These are phyloP conservation scores for Danionella dracula DNA, from an alignment of 2,797 vertebrate genomes.

Conservation along the genomic window DNA sequence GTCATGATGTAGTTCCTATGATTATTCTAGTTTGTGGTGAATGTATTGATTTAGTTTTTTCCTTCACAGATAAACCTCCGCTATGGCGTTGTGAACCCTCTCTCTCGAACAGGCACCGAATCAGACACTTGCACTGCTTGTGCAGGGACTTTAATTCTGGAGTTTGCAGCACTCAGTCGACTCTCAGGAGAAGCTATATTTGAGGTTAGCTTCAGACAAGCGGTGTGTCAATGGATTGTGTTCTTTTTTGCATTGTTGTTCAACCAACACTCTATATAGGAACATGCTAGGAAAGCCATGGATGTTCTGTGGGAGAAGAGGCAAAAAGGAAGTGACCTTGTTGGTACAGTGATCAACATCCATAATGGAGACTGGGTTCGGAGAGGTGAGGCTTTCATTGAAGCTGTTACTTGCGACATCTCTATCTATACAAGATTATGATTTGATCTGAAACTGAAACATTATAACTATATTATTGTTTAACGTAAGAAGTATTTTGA, in stretches of 20 bases:
- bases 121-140: constrained; percentile 80
- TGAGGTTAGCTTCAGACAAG: constrained; percentile 59
- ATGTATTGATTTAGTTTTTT: neutral
- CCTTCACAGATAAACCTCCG: constrained; percentile 71
- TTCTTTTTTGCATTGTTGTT: neutral
- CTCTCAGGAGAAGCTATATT: constrained; percentile 73
- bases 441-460: too few relatives aligned
- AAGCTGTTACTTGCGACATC: too few relatives aligned
- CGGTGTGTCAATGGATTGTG: too few relatives aligned
- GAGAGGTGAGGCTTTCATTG: constrained; percentile 58
- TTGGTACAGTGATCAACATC: constrained; percentile 81
- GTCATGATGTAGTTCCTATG: too few relatives aligned
- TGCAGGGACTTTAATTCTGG: constrained; percentile 81
- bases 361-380: constrained; percentile 80
- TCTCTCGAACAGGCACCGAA: constrained; percentile 77
- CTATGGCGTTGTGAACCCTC: constrained; percentile 70
- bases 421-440: too few relatives aligned
- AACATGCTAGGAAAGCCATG: constrained; percentile 72
- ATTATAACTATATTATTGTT: too few relatives aligned
- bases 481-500: too few relatives aligned
- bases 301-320: constrained; percentile 79
- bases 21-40: too few relatives aligned
- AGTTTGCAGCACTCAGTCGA: constrained; percentile 79
- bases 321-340: constrained; percentile 76
- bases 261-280: constrained; percentile 47